phyloP scores from a whole-genome alignment of 2,113 vertebrate species.

The Phylloscopus trochiloides region DNA sequence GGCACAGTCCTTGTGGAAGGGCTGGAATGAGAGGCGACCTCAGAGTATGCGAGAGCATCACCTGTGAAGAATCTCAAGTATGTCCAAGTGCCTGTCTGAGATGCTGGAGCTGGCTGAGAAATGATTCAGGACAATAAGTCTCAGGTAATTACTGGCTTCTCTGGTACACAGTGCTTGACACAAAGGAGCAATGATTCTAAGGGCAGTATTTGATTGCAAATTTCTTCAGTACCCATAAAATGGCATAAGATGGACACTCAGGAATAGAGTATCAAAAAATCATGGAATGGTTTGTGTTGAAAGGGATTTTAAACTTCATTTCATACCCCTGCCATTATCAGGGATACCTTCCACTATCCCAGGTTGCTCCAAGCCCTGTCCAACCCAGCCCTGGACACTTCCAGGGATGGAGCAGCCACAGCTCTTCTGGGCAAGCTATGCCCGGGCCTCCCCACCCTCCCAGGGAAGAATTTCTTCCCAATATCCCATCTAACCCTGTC shows the following conservation, averaged over 20 bases:
- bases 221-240: not conserved
- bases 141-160: not conserved
- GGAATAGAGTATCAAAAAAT: not conserved
- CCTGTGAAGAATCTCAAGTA: not conserved
- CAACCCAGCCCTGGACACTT: rapidly evolving
- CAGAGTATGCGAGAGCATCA: not conserved
- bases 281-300: not conserved
- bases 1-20: not conserved
- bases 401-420: not conserved
- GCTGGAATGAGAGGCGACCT: not conserved
- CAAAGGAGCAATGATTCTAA: not conserved
- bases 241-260: no score
- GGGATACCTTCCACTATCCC: not conserved
- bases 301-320: not conserved
- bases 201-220: not conserved
- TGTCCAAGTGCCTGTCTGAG: not conserved
- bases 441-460: rapidly evolving
- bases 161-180: rapidly evolving
- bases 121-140: rapidly evolving
- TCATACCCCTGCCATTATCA: rapidly evolving
- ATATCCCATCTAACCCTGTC: rapidly evolving
- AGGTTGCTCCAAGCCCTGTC: rapidly evolving
- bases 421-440: rapidly evolving
- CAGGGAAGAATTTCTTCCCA: rapidly evolving
- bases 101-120: not conserved